phyloP scores from a whole-genome alignment of 2,113 vertebrate genomes.

The Ifrita kowaldi region DNA sequence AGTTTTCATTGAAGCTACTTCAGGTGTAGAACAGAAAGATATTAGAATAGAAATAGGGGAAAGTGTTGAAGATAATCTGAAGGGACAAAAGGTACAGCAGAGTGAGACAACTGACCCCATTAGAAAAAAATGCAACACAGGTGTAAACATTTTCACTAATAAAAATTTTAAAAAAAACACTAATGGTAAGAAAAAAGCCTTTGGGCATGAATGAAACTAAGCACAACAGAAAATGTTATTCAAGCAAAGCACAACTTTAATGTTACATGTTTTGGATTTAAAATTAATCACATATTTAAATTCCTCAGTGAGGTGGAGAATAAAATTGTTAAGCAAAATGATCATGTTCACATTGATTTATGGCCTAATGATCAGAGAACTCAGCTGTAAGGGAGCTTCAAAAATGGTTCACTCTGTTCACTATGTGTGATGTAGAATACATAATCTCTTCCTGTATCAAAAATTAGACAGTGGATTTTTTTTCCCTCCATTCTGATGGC shows the following conservation, averaged over 20 bases:
- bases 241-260: not conserved
- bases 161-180: not conserved
- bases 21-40: not conserved
- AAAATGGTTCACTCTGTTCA: not conserved
- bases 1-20: not conserved
- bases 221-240: not conserved
- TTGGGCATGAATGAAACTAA: not conserved
- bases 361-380: not conserved
- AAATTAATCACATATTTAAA: not conserved
- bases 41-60: not conserved
- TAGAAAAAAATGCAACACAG: not conserved
- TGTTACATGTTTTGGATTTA: not conserved
- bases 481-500: fast-evolving
- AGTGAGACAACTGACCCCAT: not conserved
- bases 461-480: not conserved
- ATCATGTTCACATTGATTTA: not conserved
- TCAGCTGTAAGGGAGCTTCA: not conserved
- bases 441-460: not conserved
- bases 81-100: not conserved
- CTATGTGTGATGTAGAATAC: not conserved
- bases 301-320: not conserved
- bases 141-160: not conserved
- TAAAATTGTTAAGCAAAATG: not conserved
- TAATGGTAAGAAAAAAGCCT: not conserved
- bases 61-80: not conserved